Evolutionary conservation across 2,888 invertebrate species (phyloP), one percentile per base, ranked within the genome.

Genomic region (Leistus spinibarbis): DNA sequence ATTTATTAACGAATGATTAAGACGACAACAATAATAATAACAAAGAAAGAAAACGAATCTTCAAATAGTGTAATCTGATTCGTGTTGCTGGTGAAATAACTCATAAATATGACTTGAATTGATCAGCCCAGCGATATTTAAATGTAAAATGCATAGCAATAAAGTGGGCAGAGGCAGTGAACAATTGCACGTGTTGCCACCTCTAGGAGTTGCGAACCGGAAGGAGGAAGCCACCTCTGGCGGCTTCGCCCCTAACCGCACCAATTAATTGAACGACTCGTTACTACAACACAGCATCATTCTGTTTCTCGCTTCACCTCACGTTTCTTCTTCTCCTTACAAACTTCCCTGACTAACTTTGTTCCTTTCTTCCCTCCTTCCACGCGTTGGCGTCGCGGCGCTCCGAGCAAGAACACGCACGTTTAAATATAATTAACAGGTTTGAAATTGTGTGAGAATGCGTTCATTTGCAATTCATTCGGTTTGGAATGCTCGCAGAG

Each of bases 381-480:
- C 20, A 3, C 19, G 19, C 19, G 4, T 16, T 22, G n/a, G 16
- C 7, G 13, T n/a, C 16, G 10, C 13, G 56, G 56, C 63, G 10
- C 13, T 40, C 27, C 63, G 66, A 73, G 54, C 64, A 71, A 54
- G 71, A 71, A 73, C 73, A 73, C 72, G 72, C 66, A 66, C 73
- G 67, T 67, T 73, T 73, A 73, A 73, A 73, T 73, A 73, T 73
- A 73, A 73, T 73, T 73, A 73, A 67, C 73, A 72, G 72, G 72
- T 72, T 40, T 72, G 73, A 62, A 73, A 73, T 67, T 67, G 67
- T 73, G 60, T 73, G 73, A 67, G 73, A 67, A 67, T 73, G 73
- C 54, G 56, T 72, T 57, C 56, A 72, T 65, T 65, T 65, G 70
- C 70, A 69, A 57, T 57, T 57, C 40, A 40, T 40, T 40, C 40